phyloP scores from a whole-genome alignment of 1,140 invertebrate species.

The Caerostris darwini region DNA sequence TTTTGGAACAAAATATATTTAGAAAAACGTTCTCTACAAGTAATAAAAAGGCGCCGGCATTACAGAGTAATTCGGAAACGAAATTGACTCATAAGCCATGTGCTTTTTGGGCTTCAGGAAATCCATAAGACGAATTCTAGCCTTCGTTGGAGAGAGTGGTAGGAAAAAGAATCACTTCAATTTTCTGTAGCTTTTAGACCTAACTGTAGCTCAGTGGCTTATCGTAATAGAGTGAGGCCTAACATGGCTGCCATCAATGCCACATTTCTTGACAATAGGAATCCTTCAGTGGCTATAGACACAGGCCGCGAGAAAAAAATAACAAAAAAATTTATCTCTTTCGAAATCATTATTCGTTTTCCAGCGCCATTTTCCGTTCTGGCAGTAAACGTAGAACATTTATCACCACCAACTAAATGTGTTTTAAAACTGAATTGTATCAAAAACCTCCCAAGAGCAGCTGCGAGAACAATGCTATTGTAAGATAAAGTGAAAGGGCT shows the following conservation, averaged over 20 bases:
- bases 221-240: constrained; percentile 64
- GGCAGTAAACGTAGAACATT: neutral
- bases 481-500: no score
- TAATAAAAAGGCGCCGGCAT: neutral
- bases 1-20: neutral
- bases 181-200: constrained; percentile 46
- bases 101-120: neutral
- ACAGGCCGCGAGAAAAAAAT: neutral
- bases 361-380: neutral
- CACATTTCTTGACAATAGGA: constrained; percentile 54
- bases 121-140: constrained; percentile 49
- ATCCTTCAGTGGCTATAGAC: constrained; percentile 33
- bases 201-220: constrained; percentile 42
- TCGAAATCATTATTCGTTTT: constrained; percentile 45
- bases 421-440: constrained; percentile 61
- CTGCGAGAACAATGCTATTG: neutral
- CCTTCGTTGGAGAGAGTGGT: neutral
- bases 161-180: constrained; percentile 48
- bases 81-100: constrained; percentile 59
- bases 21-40: neutral
- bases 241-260: constrained; percentile 60
- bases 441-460: neutral
- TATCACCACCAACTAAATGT: constrained; percentile 51
- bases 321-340: constrained; percentile 20
- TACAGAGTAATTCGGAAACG: neutral